Evolutionary conservation across 2,113 vertebrate genomes (phyloP), one percentile per base, ranked within the genome.

Genomic region (Oxyruncus cristatus): DNA sequence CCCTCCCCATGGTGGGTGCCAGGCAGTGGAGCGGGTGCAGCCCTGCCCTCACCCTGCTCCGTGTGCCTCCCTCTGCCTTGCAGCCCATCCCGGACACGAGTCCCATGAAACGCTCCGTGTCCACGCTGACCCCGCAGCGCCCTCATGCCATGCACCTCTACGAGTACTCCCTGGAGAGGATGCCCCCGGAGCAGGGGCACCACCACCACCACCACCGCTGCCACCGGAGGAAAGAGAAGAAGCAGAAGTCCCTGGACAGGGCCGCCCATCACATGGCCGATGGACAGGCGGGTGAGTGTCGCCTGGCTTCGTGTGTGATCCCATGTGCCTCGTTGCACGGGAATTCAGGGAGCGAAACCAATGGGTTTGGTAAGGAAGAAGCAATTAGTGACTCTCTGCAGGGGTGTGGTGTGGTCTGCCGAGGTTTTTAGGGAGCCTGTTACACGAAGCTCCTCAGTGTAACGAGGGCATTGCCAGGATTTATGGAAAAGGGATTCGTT

Each of bases 191-290:
- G 41, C 98, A 98, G 50, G 83, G 96, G 2, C 98, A 99, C 52
- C 98, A 99, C 95, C 99, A 99, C 80, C 98, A 99, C 77, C 99
- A 99, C 96, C 99, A 98, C 95, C 99, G 98, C 96, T 99, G 99
- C 98, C 99, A 99, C 92, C 99, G 99, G 49, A 98, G 98, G 91
- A 98, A 98, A 77, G 99, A 99, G 46, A 99, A 98, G 97, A 99
- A 99, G 94, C 99, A 99, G 97, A 98, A 98, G 93, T 99, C 99
- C 27, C 74, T 99, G 94, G 99, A 99, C 26, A 98, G 98, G 87
- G 98, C 98, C 1, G 86, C 98, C 27, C 96, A 97, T 63, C 98
- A 97, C 62, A 92, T 98, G 30, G 96, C 97, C 2, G 97, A 98
- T 8, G 89, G 89, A 13, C 97, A 98, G 22, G 94, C 98, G 22